These are phyloP conservation scores for Drosophila stalkeri DNA, from an alignment of 2,888 invertebrate species.

Conservation along the genomic window DNA sequence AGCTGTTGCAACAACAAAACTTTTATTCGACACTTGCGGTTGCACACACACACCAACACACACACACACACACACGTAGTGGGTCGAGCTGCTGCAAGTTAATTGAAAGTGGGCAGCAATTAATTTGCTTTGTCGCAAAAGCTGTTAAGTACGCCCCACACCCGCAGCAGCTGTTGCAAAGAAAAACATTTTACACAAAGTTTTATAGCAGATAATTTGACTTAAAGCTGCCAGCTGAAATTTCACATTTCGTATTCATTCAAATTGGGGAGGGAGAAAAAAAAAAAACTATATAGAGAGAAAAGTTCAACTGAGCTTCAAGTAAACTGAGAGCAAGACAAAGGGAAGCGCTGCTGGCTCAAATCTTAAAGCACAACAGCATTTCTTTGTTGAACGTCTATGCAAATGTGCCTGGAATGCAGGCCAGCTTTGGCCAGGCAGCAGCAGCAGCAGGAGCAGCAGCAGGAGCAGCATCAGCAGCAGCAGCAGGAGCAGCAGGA, in stretches of 20 bases:
- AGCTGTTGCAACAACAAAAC: constrained; percentile 36
- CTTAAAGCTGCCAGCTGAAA: constrained; percentile 44
- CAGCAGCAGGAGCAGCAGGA: background rate
- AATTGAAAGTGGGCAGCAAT: constrained; percentile 79
- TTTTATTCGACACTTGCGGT: constrained; percentile 65
- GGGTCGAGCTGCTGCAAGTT: constrained; percentile 53
- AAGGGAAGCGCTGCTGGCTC: constrained; percentile 25
- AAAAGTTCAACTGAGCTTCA: constrained; percentile 67
- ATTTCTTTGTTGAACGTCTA: constrained; percentile 66
- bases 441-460: background rate
- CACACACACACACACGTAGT: constrained; percentile 37
- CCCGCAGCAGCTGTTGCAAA: constrained; percentile 34
- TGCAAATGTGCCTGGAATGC: constrained; percentile 62
- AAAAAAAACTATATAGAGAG: background rate
- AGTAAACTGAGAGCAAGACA: constrained; percentile 28
- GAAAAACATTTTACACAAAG: constrained; percentile 62
- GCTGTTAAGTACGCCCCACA: constrained; percentile 55
- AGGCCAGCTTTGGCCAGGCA: constrained; percentile 31
- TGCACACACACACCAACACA: constrained; percentile 41
- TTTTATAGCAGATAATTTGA: constrained; percentile 63
- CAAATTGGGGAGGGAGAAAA: constrained; percentile 31
- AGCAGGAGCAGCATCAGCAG: constrained; percentile 1
- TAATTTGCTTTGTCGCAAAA: constrained; percentile 80
- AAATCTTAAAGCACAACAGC: constrained; percentile 49
- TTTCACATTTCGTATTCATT: constrained; percentile 54